A percentile compares a stretch with the other conserved stretches of the same genome.
Conservation (phyloP, 2,888 invertebrate species). For the Phytoseiulus persimilis region DNA sequence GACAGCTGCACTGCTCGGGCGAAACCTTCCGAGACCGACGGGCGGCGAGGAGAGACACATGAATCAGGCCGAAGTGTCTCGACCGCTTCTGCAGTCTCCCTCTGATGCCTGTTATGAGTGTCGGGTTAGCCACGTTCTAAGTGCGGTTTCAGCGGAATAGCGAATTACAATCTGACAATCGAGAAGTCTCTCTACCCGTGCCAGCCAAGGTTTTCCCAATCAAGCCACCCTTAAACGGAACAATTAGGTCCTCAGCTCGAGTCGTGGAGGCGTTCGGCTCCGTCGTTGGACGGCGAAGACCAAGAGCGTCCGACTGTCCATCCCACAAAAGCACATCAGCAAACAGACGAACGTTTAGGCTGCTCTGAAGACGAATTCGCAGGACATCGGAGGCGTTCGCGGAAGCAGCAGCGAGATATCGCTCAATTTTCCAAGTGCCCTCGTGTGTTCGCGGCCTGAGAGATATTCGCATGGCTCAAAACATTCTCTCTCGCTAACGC, state of each 20-base stretch:
- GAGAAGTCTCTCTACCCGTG: not conserved
- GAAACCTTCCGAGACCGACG: not conserved
- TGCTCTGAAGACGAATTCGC: not conserved
- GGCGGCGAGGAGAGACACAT: not conserved
- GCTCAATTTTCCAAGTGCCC: not conserved
- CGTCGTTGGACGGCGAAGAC: not conserved
- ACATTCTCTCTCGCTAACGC: not conserved
- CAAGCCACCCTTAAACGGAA: not conserved
- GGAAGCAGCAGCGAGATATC: not conserved
- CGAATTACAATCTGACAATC: not conserved
- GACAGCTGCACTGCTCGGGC: not conserved
- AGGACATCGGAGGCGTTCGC: not conserved
- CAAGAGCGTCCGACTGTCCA: not conserved
- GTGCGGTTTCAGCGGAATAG: not conserved
- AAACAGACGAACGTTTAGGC: not conserved
- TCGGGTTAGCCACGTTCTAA: constrained; percentile 5
- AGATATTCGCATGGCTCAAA: not conserved
- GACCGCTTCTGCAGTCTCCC: not conserved
- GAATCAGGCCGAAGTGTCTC: not conserved
- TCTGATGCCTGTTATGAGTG: not conserved
- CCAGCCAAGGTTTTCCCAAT: not conserved
- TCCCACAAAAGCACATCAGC: not conserved
- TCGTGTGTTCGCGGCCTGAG: not conserved
- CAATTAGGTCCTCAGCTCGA: not conserved
- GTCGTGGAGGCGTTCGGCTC: not conserved